Evolutionary conservation across 2,113 vertebrate genomes (phyloP).

Genomic region (Pantherophis guttatus): DNA sequence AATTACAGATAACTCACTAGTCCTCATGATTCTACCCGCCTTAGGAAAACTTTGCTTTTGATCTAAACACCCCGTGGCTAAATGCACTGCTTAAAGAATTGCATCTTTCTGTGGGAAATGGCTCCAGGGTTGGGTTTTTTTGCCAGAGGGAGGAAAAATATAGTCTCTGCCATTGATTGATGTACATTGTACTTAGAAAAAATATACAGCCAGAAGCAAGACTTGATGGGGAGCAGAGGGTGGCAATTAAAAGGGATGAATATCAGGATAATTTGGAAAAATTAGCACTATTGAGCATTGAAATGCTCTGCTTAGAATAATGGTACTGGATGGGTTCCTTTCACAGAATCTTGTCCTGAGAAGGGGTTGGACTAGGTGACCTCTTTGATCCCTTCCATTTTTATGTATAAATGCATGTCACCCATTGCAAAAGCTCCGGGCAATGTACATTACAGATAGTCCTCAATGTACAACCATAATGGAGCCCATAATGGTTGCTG

Average conservation of each 20-base stretch:
- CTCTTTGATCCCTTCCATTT: not conserved
- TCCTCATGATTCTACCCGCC: not conserved
- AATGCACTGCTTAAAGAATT: not conserved
- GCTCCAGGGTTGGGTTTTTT: not conserved
- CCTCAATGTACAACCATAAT: not conserved
- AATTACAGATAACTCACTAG: not conserved
- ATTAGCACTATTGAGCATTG: not conserved
- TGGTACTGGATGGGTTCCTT: not conserved
- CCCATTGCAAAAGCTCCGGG: not conserved
- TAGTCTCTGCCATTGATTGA: too few species aligned
- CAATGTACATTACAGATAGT: not conserved
- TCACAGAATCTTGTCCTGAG: not conserved
- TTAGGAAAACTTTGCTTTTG: too few species aligned
- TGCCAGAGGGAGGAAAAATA: not conserved
- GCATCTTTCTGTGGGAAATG: not conserved
- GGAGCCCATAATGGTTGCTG: not conserved
- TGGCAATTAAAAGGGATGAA: not conserved
- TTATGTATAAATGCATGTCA: not conserved
- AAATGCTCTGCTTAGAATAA: not conserved
- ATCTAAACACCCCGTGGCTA: not conserved
- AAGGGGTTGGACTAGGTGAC: not conserved
- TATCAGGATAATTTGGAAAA: not conserved
- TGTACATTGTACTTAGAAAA: rapidly evolving
- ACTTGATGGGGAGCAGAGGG: not conserved
- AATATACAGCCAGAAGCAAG: not conserved